Base-by-base conservation (phyloP, 2,888 invertebrate species). In the Philopedon plagiatum region DNA sequence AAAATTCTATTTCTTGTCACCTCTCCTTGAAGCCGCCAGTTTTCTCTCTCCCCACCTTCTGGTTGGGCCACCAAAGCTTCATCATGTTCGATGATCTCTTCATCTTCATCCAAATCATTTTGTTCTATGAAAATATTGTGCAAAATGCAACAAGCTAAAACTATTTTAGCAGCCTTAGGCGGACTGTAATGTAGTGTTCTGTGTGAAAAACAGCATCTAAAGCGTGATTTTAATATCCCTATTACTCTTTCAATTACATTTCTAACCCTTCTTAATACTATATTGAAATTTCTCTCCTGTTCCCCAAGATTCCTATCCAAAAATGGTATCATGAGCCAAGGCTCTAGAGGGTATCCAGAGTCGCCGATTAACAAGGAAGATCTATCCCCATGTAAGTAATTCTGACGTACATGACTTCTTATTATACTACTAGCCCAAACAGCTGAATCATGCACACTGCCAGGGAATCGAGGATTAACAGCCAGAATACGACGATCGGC, bases 391-490 rank as follows among this genome's bases (percentile, higher is more conserved):
- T 54, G 29, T 19, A 4, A n/a, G 15, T 29, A 54, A 29, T 29
- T 32, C 7, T 54, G 54, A 8, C 13, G 19, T 29, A 54, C 29
- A 29, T 54, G 54, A n/a, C 15, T 15, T 54, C 29, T 15, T 15
- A 41, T 26, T 26, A 54, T 9, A 54, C 61, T 61, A 15, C 32
- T 61, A 8, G 13, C 32, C 44, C 61, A 61, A 18, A 61, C 19
- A 23, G 23, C 61, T 23, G 49, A 32, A 51, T 63, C 51, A 34
- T 63, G 23, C 3, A 63, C 34, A 23, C 46, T 46, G 4, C 62
- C 62, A 34, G 49, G 49, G 29, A 34, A 49, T 19, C 62, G 32
- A 32, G 62, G 49, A 49, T 63, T 63, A 34, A 63, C 34, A 18
- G 44, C 46, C 11, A 63, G n/a, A 32, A 63, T 63, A 51, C 51